Conservation (phyloP, 2,113 vertebrate species). For the Pholis gunnellus region DNA sequence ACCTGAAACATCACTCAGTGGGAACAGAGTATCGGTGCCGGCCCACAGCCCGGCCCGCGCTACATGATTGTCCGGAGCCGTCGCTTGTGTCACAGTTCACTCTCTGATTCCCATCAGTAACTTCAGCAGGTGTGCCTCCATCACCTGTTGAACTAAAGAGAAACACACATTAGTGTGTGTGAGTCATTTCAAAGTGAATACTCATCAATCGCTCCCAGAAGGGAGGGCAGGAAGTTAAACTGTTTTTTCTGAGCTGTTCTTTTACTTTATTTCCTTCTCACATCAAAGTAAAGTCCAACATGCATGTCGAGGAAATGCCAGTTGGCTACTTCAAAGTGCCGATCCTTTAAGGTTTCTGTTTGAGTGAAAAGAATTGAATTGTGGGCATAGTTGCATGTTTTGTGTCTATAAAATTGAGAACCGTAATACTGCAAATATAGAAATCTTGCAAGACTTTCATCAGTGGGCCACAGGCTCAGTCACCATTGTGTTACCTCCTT, state of each 20-base stretch:
- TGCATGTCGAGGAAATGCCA: neutral
- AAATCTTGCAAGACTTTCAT: too few relatives aligned
- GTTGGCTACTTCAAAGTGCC: neutral
- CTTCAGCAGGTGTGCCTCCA: slow-evolving; percentile 94
- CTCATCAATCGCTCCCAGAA: slow-evolving; percentile 2
- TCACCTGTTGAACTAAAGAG: slow-evolving; percentile 95
- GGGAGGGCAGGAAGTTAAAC: too few relatives aligned
- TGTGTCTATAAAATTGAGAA: too few relatives aligned
- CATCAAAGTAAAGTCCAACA: neutral
- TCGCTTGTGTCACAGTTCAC: slow-evolving; percentile 69
- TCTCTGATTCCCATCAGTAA: slow-evolving; percentile 95
- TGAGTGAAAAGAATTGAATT: neutral
- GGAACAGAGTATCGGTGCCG: slow-evolving; percentile 3
- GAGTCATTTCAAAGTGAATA: neutral
- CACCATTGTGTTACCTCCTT: too few relatives aligned
- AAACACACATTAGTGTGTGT: neutral
- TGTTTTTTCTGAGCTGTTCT: too few relatives aligned
- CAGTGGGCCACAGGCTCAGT: too few relatives aligned
- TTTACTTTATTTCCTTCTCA: neutral
- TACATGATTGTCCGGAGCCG: slow-evolving; percentile 53
- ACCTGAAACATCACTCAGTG: slow-evolving; percentile 1
- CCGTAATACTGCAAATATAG: too few relatives aligned
- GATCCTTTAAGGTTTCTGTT: neutral
- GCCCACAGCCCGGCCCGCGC: neutral
- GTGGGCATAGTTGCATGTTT: too few relatives aligned